Base-by-base conservation (phyloP, 1,140 invertebrate species). In the Orius laevigatus region DNA sequence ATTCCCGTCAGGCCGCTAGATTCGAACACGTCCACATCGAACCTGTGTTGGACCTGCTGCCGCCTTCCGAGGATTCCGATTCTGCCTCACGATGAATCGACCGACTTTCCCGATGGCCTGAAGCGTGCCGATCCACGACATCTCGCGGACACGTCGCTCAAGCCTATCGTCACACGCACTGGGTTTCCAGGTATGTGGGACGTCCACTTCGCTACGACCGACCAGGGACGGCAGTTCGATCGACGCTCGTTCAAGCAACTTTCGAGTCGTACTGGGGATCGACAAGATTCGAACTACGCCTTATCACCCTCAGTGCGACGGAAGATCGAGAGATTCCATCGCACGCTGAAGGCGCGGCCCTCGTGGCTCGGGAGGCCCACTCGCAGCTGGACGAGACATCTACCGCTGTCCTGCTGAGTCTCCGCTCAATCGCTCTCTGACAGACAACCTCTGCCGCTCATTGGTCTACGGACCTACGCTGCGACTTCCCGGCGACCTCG, bases 11-110 rank as follows among this genome's bases (percentile, higher is more conserved):
- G n/a, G 40, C 40, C 4, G 18, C 4, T 3, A 14, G 18, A 5
- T 69, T 71, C 46, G 36, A 55, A 1, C 62, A 68, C 47, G 53
- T 72, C 0, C 64, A 73, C 53, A 51, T 72, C 0, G 70, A 74
- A 55, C 57, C n/a, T n/a, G n/a, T 74, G 1, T 56, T 68, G 6
- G 61, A 61, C 8, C 67, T 62, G 1, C 51, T 68, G 16, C 58
- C 61, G 16, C 35, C 53, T 5, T 60, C 58, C 3, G 31, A 63
- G 64, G 59, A 14, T 19, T 19, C 6, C 38, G 10, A 10, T 49
- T 42, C 18, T 15, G 19, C 8, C 50, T 72, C 0, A 71, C 69
- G 1, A 56, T 60, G 10, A n/a, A 63, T 69, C 0, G 68, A 70
- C 51, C 46, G 61, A 16, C 62, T 56, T 46, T 67, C 69, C 4